Percentiles rank a stretch among this genome's conserved stretches.
Evolutionary conservation across 2,888 invertebrate species (phyloP).

Genomic region (Ischnus inquisitorius): DNA sequence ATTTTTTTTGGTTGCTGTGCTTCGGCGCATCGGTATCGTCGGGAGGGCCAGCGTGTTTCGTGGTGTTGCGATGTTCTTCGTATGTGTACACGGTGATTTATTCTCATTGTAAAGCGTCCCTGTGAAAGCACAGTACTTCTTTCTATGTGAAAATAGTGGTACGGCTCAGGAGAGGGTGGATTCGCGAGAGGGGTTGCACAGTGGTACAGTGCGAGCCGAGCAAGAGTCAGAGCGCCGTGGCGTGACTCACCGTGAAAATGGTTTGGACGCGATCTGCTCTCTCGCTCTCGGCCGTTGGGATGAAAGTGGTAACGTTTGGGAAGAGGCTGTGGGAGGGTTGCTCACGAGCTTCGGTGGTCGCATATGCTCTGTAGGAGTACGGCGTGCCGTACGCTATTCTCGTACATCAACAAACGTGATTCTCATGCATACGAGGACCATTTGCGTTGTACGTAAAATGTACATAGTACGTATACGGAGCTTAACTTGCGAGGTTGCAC

Average conservation of each 20-base stretch:
- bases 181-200: conserved; percentile 23
- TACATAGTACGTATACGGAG: background rate
- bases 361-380: conserved; percentile 75
- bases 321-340: conserved; percentile 16
- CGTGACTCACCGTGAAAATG: conserved; percentile 63
- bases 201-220: conserved; percentile 62
- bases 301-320: conserved; percentile 43
- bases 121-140: conserved; percentile 68
- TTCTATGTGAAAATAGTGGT: conserved; percentile 73
- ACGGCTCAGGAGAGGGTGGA: conserved; percentile 68
- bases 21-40: conserved; percentile 35
- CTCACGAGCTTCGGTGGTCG: conserved; percentile 55
- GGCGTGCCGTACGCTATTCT: conserved; percentile 71
- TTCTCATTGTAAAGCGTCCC: conserved; percentile 72
- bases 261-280: conserved; percentile 32
- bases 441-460: conserved; percentile 47
- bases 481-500: conserved; percentile 24
- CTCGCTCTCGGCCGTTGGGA: conserved; percentile 16
- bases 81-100: conserved; percentile 69
- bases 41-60: background rate
- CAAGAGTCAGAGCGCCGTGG: conserved; percentile 49
- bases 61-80: conserved; percentile 16
- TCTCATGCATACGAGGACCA: conserved; percentile 79
- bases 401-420: conserved; percentile 82
- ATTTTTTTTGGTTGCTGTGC: conserved; percentile 39